Evolutionary conservation across 2,797 vertebrate species (phyloP).

Genomic region (Helarctos malayanus): DNA sequence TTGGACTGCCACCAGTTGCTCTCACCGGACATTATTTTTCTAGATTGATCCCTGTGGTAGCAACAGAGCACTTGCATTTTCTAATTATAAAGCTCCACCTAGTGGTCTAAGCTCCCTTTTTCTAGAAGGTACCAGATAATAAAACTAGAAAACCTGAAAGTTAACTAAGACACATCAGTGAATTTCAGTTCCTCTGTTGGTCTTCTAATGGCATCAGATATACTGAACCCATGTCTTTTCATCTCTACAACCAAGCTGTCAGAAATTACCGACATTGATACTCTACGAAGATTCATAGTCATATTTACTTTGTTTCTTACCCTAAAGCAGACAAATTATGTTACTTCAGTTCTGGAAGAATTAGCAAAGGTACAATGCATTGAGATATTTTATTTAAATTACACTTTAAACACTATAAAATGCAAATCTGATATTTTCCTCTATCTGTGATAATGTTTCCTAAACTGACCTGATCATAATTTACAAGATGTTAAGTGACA

Average conservation of each 20-base stretch:
- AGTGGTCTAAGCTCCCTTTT: constrained; percentile 69
- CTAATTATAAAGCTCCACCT: constrained; percentile 86
- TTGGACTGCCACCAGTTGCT: constrained; percentile 3
- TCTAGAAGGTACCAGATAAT: background rate
- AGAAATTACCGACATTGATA: background rate
- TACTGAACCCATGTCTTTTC: background rate
- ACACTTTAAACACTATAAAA: constrained; percentile 36
- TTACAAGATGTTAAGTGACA: background rate
- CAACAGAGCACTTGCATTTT: background rate
- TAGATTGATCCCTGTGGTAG: background rate
- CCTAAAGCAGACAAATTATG: constrained; percentile 1
- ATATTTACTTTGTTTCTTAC: constrained; percentile 17
- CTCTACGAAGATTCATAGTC: constrained; percentile 7
- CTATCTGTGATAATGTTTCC: background rate
- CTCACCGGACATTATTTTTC: background rate
- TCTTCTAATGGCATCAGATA: background rate
- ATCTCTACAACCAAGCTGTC: background rate
- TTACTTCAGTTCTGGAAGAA: constrained; percentile 3
- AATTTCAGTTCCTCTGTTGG: background rate
- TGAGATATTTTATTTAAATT: constrained; percentile 42
- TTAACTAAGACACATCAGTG: background rate
- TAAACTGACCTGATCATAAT: constrained; percentile 10
- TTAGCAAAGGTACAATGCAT: background rate
- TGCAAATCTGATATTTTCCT: constrained; percentile 31
- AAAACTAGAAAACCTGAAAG: constrained; percentile 3